These are phyloP conservation scores for Pegoplata infirma DNA, from an alignment of 2,888 invertebrate genomes.

Conservation along the genomic window DNA sequence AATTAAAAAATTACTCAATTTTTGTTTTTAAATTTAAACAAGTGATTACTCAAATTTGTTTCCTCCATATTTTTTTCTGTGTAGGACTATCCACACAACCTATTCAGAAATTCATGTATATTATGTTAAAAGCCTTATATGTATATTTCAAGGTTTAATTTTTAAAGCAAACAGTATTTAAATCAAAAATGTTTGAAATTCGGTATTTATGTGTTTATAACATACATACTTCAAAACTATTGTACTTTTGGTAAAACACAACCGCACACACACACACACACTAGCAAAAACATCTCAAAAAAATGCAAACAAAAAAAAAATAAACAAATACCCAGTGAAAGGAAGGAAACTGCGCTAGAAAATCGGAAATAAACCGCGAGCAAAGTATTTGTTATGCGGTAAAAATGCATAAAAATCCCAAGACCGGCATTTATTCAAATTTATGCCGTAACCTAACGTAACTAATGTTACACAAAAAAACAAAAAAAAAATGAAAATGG, in stretches of 20 bases:
- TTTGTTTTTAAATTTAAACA: no score
- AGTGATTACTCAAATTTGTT: no score
- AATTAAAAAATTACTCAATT: no score
- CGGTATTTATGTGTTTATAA: background rate
- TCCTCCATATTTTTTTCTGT: no score
- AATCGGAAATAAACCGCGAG: slow-evolving; percentile 61
- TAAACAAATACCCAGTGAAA: slow-evolving; percentile 60
- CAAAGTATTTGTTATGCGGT: slow-evolving; percentile 70
- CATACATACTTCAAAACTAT: slow-evolving; percentile 2
- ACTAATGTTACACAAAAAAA: slow-evolving; percentile 72
- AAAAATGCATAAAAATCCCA: slow-evolving; percentile 75
- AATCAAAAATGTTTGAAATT: background rate
- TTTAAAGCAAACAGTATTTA: background rate
- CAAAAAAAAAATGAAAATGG: background rate
- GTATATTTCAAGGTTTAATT: no score
- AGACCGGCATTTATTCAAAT: slow-evolving; percentile 79
- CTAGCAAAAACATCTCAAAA: slow-evolving; percentile 3
- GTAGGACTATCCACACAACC: no score
- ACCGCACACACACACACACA: slow-evolving; percentile 17
- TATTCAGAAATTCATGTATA: no score
- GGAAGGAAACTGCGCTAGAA: slow-evolving; percentile 64
- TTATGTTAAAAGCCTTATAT: no score
- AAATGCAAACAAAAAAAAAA: slow-evolving; percentile 58
- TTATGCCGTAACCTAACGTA: slow-evolving; percentile 72
- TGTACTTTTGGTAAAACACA: slow-evolving; percentile 1